phyloP scores from a whole-genome alignment of 1,140 invertebrate genomes.

The Listronotus bonariensis region DNA sequence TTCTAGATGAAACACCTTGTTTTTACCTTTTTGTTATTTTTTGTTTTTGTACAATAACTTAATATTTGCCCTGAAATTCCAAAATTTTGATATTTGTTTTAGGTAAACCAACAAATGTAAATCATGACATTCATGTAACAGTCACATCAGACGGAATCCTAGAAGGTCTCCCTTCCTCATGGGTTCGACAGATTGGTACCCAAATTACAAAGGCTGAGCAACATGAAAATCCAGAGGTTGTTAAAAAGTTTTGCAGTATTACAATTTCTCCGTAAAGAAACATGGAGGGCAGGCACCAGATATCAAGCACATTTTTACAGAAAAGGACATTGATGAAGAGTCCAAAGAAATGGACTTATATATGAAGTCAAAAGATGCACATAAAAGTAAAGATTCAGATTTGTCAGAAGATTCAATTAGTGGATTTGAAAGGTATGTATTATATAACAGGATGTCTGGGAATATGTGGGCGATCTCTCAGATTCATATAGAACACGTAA shows the following conservation, averaged over 20 bases:
- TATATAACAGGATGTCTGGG: background rate
- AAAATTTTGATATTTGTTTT: slow-evolving; percentile 54
- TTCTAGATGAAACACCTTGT: too few relatives aligned
- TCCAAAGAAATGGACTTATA: slow-evolving; percentile 78
- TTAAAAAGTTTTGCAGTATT: slow-evolving; percentile 90
- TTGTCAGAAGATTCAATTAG: slow-evolving; percentile 49
- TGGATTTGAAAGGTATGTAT: background rate
- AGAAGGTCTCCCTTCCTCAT: slow-evolving; percentile 77
- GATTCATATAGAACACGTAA: too few relatives aligned
- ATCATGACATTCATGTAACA: slow-evolving; percentile 81
- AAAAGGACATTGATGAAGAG: slow-evolving; percentile 76
- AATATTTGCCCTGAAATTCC: background rate
- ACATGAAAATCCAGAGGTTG: slow-evolving; percentile 89
- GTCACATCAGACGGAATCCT: slow-evolving; percentile 77
- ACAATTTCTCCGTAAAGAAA: slow-evolving; percentile 83
- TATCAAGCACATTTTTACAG: slow-evolving; percentile 80
- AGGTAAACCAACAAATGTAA: slow-evolving; percentile 76
- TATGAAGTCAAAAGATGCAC: slow-evolving; percentile 69
- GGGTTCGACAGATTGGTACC: slow-evolving; percentile 74
- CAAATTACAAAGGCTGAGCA: slow-evolving; percentile 90
- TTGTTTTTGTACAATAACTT: too few relatives aligned
- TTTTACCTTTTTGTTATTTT: too few relatives aligned
- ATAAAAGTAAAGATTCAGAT: slow-evolving; percentile 65
- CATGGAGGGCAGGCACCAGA: slow-evolving; percentile 60
- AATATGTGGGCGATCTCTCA: too few relatives aligned